A percentile compares a stretch with the other conserved stretches of the same genome.
These are phyloP conservation scores for Epinephelus awoara DNA, from an alignment of 2,797 vertebrate genomes.

Conservation along the genomic window DNA sequence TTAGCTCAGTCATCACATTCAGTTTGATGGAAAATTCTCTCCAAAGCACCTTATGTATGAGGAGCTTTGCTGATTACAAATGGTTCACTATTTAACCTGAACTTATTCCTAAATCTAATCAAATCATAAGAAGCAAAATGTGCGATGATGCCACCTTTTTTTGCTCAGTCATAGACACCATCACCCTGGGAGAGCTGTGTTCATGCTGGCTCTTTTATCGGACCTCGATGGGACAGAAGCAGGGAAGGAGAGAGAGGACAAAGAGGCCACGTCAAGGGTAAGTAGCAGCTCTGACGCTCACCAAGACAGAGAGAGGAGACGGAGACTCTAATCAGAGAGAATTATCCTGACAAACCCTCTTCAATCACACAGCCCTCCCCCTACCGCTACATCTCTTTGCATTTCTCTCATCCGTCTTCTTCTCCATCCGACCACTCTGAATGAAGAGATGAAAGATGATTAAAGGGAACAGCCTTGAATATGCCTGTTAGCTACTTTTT, in stretches of 20 bases:
- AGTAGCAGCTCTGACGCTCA: constrained; percentile 47
- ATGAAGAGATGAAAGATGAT: constrained; percentile 57
- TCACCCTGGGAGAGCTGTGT: background rate
- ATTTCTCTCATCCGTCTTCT: constrained; percentile 18
- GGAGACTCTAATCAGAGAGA: constrained; percentile 90
- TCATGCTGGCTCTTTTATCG: background rate
- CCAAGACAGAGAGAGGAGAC: constrained; percentile 50
- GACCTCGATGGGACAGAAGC: constrained; percentile 1
- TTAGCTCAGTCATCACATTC: constrained; percentile 18
- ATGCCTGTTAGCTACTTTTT: constrained; percentile 76
- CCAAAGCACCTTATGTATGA: background rate
- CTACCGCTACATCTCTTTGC: constrained; percentile 31
- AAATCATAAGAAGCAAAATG: background rate
- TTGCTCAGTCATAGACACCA: background rate
- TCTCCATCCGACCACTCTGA: constrained; percentile 36
- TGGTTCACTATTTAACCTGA: background rate
- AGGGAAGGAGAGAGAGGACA: constrained; percentile 32
- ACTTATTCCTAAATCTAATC: background rate
- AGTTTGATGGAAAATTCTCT: constrained; percentile 8
- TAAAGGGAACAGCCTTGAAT: constrained; percentile 84
- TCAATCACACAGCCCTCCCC: constrained; percentile 85
- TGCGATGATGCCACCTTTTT: background rate
- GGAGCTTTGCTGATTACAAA: background rate
- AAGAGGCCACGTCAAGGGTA: constrained; percentile 49
- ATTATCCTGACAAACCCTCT: constrained; percentile 89